Conservation (phyloP, 2,888 invertebrate species). For the Tromatobia lineatoria region DNA sequence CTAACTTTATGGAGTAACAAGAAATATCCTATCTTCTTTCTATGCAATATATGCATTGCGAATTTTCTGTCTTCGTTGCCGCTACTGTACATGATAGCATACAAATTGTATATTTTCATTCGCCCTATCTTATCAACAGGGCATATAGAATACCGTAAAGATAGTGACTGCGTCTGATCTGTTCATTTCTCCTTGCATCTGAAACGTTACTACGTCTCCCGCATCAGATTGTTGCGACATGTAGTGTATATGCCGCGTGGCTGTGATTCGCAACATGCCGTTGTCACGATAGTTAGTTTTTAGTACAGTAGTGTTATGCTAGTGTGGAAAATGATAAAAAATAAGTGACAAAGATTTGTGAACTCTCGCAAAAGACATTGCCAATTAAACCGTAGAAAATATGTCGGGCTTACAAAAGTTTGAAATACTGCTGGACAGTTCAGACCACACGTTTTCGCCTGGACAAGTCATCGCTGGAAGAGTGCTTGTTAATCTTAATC, state of each 20-base stretch:
- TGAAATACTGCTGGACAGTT: conserved; percentile 78
- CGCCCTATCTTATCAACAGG: background rate
- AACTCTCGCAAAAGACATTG: background rate
- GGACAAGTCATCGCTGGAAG: conserved; percentile 90
- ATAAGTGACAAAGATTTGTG: background rate
- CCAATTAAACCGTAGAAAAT: background rate
- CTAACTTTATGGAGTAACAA: background rate
- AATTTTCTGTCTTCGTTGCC: background rate
- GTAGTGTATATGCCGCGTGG: background rate
- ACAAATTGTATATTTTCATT: background rate
- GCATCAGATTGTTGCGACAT: background rate
- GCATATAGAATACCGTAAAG: background rate
- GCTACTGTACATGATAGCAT: background rate
- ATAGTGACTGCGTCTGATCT: background rate
- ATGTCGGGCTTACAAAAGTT: conserved; percentile 10
- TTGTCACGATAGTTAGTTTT: background rate
- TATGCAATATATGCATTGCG: background rate
- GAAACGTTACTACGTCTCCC: background rate
- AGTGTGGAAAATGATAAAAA: background rate
- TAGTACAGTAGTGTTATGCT: background rate
- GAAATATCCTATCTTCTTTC: background rate
- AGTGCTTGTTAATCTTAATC: conserved; percentile 66
- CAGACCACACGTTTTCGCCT: conserved; percentile 90
- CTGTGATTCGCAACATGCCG: background rate
- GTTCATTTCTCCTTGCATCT: background rate